Percentiles rank a stretch among this genome's conserved stretches.
phyloP scores from a whole-genome alignment of 2,797 vertebrate species.

The Furcifer pardalis region DNA sequence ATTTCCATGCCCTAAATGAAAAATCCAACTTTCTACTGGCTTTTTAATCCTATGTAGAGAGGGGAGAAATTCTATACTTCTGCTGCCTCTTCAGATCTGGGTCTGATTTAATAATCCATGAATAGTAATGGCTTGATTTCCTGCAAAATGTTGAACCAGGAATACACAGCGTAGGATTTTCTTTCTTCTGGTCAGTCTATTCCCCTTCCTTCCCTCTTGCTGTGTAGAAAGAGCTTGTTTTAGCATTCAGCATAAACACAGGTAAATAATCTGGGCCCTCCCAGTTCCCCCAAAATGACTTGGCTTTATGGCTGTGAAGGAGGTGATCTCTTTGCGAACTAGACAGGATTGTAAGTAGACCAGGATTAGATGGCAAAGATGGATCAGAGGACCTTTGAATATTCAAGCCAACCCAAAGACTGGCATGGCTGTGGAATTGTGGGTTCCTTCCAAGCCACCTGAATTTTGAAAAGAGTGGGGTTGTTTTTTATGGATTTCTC shows the following conservation, averaged over 20 bases:
- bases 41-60: not conserved
- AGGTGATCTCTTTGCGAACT: not conserved
- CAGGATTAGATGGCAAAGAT: too few relatives aligned
- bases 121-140: accelerated
- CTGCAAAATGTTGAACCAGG: not conserved
- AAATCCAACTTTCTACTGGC: not conserved
- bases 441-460: not conserved
- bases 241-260: accelerated
- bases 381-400: too few relatives aligned
- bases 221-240: not conserved
- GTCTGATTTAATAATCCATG: not conserved
- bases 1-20: not conserved
- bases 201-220: not conserved
- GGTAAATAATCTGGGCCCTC: not conserved
- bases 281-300: not conserved
- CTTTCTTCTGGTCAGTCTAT: too few relatives aligned
- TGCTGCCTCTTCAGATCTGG: not conserved
- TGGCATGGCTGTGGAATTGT: not conserved
- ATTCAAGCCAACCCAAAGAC: not conserved
- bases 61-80: not conserved
- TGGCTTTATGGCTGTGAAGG: not conserved
- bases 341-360: not conserved
- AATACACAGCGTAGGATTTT: not conserved
- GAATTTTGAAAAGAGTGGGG: not conserved
- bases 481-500: too few relatives aligned